phyloP scores from a whole-genome alignment of 2,888 invertebrate species.

The Melolontha melolontha region DNA sequence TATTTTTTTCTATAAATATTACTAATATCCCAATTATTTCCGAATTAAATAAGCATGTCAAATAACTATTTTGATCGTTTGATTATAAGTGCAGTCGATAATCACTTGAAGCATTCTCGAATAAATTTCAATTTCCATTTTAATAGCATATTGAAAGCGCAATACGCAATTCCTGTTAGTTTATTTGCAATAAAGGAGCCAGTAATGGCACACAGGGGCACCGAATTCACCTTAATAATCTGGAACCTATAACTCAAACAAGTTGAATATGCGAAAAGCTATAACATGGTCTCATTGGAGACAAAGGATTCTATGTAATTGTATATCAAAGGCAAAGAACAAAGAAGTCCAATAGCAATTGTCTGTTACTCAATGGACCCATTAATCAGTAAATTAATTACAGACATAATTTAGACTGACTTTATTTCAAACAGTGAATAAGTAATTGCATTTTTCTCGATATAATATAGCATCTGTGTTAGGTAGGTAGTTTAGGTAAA shows the following conservation, averaged over 20 bases:
- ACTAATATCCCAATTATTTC: neutral
- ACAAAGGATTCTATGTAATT: too few species aligned
- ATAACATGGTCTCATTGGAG: too few species aligned
- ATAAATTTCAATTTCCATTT: slow-evolving; percentile 19
- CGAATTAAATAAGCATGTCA: neutral
- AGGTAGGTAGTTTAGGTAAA: too few species aligned
- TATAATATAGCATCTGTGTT: too few species aligned
- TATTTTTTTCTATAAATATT: too few species aligned
- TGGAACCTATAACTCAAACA: slow-evolving; percentile 9
- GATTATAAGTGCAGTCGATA: neutral
- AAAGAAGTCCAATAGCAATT: too few species aligned
- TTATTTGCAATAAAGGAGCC: slow-evolving; percentile 8
- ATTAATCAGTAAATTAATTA: too few species aligned
- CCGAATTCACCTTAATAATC: slow-evolving; percentile 14
- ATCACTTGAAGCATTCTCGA: neutral
- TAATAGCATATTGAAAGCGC: slow-evolving; percentile 1
- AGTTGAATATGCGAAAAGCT: slow-evolving; percentile 2
- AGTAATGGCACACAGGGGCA: slow-evolving; percentile 10
- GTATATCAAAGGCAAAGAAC: too few species aligned
- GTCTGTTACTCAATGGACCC: too few species aligned
- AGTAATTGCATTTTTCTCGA: too few species aligned
- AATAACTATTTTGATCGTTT: neutral
- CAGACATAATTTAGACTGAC: too few species aligned
- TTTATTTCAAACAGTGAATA: too few species aligned
- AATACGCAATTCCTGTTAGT: slow-evolving; percentile 3